Evolutionary conservation across 2,113 vertebrate species (phyloP), one percentile per base, ranked within the genome.

Genomic region (Carettochelys insculpta): DNA sequence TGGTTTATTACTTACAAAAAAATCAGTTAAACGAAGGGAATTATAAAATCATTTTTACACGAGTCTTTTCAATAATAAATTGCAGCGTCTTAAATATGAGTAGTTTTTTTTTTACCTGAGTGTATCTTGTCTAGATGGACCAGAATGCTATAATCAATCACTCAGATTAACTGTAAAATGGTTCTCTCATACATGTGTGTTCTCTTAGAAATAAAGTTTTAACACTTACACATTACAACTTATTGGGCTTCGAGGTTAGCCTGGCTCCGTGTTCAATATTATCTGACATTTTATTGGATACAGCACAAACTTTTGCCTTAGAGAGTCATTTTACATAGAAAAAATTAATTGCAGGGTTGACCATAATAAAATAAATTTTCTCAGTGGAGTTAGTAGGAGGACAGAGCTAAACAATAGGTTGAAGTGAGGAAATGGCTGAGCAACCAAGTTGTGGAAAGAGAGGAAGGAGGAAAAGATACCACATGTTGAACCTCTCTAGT

Each of bases 61-160:
- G 94, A 92, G 65, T 95, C 86, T 97, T 97, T n/a, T 86, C 83
- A 87, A 94, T 97, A 98, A 97, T 94, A 97, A 98, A 98, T 98
- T 96, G 83, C 93, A 83, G 88, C 94, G 87, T 80, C 92, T 95
- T 97, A 97, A 97, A 97, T 97, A 98, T 97, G 93, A 97, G 92
- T 83, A 96, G 92, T 96, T 98, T 97, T 96, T 97, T 96, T 97
- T 97, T 97, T 97, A 96, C 97, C 92, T 95, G 95, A 97, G 96
- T 98, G 96, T 97, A 97, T 97, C 96, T 97, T 97, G 93, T 96
- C 20, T 50, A 43, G 50, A 96, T 94, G 95, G 92, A 95, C 94
- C 88, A 53, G 77, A 92, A 92, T 86, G 79, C 89, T 93, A 81
- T 90, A 96, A 98, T 97, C 95, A 96, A 97, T 98, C 97, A 98